Evolutionary conservation across 2,797 vertebrate genomes (phyloP), one percentile per base, ranked within the genome.

Genomic region (Sebastes trivittatus): DNA sequence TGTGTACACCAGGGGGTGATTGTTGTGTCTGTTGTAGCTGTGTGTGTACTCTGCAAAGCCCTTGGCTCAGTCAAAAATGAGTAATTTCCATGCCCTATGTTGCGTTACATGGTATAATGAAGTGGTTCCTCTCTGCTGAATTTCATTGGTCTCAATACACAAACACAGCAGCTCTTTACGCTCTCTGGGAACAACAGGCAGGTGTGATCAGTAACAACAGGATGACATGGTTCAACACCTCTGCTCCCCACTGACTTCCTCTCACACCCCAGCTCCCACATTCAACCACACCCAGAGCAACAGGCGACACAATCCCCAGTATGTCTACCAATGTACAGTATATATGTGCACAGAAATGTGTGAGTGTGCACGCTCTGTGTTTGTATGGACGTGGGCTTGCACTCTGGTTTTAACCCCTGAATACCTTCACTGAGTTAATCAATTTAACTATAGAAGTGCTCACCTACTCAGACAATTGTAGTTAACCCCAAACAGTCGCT

Each of bases 141-240:
- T 75, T 87, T 86, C 70, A 76, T 67, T 63, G 67, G 55, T 69
- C 27, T 72, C 58, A 42, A 75, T 77, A 68, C 62, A 83, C 78
- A 88, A 85, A 89, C 82, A 69, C 30, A 60, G 42, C 81, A 86
- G 49, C 49, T 86, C 83, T 87, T 90, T 20, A 81, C 63, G 6
- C 63, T 82, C 78, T 82, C 14, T 25, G 74, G 60, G 82, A 89
- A 87, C 92, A 94, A 89, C 92, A 92, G 90, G 82, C 93, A 95
- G 94, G 95, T 96, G 95, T 95, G 93, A 94, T 90, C 86, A 81
- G 86, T 86, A 91, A 93, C 94, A 95, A 95, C 94, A 95, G 95
- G 95, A 96, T 93, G 90, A 89, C 87, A 91, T 88, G 86, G 89
- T 90, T 93, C 93, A 92, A 92, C 95, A 92, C 94, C 92, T 93